Evolutionary conservation across 2,888 invertebrate species (phyloP).

Genomic region (Arge pagana): DNA sequence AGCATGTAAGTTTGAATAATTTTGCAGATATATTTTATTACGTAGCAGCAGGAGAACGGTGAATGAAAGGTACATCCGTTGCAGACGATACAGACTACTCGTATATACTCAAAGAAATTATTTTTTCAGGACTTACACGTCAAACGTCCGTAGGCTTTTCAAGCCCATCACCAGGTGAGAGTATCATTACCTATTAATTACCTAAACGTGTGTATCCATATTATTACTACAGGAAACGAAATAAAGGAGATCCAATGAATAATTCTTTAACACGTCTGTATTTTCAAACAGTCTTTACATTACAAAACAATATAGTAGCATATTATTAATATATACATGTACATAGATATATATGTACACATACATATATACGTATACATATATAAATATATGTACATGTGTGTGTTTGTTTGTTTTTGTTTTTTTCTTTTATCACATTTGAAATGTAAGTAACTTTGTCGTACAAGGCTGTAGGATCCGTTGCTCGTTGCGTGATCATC

Average conservation of each 20-base stretch:
- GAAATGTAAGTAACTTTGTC: constrained; percentile 44
- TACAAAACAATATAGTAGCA: constrained; percentile 42
- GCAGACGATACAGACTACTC: no score
- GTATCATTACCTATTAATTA: no score
- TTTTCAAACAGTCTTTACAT: constrained; percentile 48
- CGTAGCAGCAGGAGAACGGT: no score
- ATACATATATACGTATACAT: constrained; percentile 17
- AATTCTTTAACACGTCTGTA: constrained; percentile 40
- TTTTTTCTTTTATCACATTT: constrained; percentile 49
- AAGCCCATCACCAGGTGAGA: no score
- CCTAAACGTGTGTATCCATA: no score
- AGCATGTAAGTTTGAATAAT: constrained; percentile 9
- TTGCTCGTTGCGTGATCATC: constrained; percentile 8
- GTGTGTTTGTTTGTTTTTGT: constrained; percentile 34
- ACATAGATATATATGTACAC: no score
- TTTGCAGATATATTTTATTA: not conserved
- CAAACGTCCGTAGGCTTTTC: no score
- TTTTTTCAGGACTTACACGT: no score
- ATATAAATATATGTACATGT: constrained; percentile 28
- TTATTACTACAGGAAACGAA: no score
- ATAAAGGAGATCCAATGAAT: constrained; percentile 8
- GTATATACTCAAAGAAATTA: no score
- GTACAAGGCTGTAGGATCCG: constrained; percentile 12
- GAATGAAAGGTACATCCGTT: no score
- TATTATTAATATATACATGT: no score